A percentile compares a stretch with the other conserved stretches of the same genome.
These are phyloP conservation scores for Trachurus trachurus DNA, from an alignment of 2,797 vertebrate species.

Conservation along the genomic window DNA sequence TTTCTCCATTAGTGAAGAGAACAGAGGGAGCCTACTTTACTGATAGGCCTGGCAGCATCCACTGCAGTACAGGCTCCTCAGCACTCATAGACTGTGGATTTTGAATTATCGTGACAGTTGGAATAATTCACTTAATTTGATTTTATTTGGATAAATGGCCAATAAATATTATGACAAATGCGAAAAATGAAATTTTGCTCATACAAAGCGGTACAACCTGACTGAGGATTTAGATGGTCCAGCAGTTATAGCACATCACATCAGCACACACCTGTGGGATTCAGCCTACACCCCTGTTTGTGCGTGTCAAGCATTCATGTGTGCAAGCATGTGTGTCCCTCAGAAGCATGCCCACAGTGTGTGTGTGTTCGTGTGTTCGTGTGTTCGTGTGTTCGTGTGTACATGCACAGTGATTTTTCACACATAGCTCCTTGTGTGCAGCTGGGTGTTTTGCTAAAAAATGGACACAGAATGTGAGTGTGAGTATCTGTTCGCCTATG, in stretches of 20 bases:
- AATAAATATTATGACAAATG: too few relatives aligned
- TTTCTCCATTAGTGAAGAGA: too few relatives aligned
- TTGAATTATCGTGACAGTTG: not conserved
- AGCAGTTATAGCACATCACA: not conserved
- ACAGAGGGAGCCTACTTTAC: not conserved
- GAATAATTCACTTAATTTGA: not conserved
- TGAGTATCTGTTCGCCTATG: slow-evolving; percentile 27
- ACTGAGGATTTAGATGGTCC: slow-evolving; percentile 1
- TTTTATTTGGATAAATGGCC: not conserved
- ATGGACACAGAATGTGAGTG: not conserved
- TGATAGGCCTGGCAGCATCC: not conserved
- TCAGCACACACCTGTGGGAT: not conserved
- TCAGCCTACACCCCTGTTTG: not conserved
- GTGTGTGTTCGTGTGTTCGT: not conserved
- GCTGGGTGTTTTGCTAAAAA: slow-evolving; percentile 27
- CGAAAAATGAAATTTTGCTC: too few relatives aligned
- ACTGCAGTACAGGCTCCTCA: not conserved
- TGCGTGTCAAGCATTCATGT: not conserved
- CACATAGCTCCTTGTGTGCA: not conserved
- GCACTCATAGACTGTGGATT: not conserved
- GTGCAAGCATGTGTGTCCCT: not conserved
- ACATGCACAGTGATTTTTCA: slow-evolving; percentile 12
- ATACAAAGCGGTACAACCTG: not conserved
- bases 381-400: slow-evolving; percentile 2
- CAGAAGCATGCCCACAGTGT: not conserved